phyloP scores from a whole-genome alignment of 2,888 invertebrate genomes.

The Acanthosepion lycidas region DNA sequence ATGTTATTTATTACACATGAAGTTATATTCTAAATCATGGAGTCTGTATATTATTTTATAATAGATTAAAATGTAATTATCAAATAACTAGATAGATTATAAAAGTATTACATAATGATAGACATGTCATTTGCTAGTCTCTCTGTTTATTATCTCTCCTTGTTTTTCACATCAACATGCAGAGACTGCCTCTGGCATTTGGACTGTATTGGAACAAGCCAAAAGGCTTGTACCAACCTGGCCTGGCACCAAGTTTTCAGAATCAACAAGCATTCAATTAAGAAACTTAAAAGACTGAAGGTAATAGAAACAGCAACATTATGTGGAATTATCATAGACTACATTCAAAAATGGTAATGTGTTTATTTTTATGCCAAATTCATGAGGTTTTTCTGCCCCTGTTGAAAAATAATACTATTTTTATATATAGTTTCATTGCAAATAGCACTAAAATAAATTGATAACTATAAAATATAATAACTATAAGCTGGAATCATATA shows the following conservation, averaged over 20 bases:
- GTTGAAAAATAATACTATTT: background rate
- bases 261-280: slow-evolving; percentile 8
- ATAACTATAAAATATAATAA: too few species aligned
- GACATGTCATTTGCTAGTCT: too few species aligned
- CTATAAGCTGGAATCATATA: too few species aligned
- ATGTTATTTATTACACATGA: too few species aligned
- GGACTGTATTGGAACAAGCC: background rate
- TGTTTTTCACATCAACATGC: background rate
- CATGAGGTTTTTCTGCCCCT: background rate
- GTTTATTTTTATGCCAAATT: background rate
- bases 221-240: background rate
- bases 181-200: background rate
- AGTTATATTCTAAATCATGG: too few species aligned
- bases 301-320: background rate
- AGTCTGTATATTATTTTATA: too few species aligned
- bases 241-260: background rate
- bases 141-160: background rate
- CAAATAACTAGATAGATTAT: too few species aligned
- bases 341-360: background rate
- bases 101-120: too few species aligned
- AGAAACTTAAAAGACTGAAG: background rate
- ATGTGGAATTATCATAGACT: background rate
- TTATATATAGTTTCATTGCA: background rate
- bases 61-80: too few species aligned
- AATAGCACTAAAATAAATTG: background rate